These are phyloP conservation scores for Drosophila anomalata DNA, from an alignment of 2,888 invertebrate species.

Conservation along the genomic window DNA sequence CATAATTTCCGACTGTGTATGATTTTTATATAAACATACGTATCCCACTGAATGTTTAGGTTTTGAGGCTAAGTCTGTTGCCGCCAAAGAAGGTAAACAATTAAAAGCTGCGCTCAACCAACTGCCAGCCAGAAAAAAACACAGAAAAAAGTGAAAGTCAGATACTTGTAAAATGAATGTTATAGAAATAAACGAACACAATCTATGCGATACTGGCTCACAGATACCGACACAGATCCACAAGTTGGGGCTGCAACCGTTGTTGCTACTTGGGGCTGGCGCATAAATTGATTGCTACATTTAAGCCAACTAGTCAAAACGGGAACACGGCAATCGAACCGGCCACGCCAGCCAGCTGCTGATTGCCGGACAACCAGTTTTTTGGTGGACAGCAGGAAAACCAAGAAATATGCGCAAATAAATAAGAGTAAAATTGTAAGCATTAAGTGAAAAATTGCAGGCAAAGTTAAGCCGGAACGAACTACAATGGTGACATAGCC, in stretches of 20 bases:
- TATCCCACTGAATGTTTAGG: slow-evolving; percentile 18
- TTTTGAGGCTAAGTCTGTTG: slow-evolving; percentile 18
- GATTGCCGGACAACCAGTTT: slow-evolving; percentile 49
- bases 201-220: slow-evolving; percentile 27
- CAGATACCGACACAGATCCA: slow-evolving; percentile 32
- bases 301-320: slow-evolving; percentile 59
- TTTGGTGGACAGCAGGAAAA: slow-evolving; percentile 57
- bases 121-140: slow-evolving; percentile 28
- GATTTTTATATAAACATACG: background rate
- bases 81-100: slow-evolving; percentile 47
- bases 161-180: slow-evolving; percentile 57
- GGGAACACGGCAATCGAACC: slow-evolving; percentile 66
- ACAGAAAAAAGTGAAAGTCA: slow-evolving; percentile 64
- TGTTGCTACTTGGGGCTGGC: slow-evolving; percentile 42
- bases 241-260: slow-evolving; percentile 50
- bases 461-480: slow-evolving; percentile 43
- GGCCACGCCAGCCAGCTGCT: slow-evolving; percentile 57
- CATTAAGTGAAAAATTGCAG: slow-evolving; percentile 44
- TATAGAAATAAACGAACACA: slow-evolving; percentile 51
- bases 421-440: slow-evolving; percentile 33
- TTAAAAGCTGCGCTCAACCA: slow-evolving; percentile 40
- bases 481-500: slow-evolving; percentile 43
- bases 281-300: slow-evolving; percentile 69
- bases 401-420: slow-evolving; percentile 56
- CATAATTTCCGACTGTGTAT: background rate